Conservation (phyloP, 2,888 invertebrate genomes). For the Lycocerus yunnanus region DNA sequence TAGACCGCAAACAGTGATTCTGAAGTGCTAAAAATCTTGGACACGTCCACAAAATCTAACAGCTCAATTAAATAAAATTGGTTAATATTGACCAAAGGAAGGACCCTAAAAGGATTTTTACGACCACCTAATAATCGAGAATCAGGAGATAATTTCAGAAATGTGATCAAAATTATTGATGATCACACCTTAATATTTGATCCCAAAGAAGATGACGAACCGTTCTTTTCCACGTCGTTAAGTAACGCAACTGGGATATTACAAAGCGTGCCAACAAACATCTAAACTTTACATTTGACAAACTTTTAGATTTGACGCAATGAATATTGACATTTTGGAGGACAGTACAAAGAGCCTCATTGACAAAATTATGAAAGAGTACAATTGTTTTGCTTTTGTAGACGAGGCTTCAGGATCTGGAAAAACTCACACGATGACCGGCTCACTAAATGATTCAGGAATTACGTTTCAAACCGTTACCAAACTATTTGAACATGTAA, state of each 20-base stretch:
- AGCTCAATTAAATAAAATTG: no score
- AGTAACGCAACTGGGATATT: conserved; percentile 75
- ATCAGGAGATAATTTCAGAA: no score
- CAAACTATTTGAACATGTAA: conserved; percentile 78
- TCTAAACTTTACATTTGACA: conserved; percentile 83
- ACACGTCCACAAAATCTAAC: no score
- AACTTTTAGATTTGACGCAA: conserved; percentile 72
- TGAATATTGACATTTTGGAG: conserved; percentile 78
- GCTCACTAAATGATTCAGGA: conserved; percentile 74
- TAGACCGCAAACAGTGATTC: no score
- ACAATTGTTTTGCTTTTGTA: conserved; percentile 93
- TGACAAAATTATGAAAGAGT: conserved; percentile 65
- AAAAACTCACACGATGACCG: conserved; percentile 94
- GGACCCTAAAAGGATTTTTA: no score
- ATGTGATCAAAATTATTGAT: conserved; percentile 77
- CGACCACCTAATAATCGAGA: no score
- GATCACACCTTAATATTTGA: conserved; percentile 83
- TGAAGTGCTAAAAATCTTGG: no score
- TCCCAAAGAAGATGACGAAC: conserved; percentile 79
- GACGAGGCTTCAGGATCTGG: conserved; percentile 97
- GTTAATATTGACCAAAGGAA: no score
- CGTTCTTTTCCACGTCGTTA: conserved; percentile 82
- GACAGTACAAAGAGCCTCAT: conserved; percentile 80
- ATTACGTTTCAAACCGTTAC: conserved; percentile 89
- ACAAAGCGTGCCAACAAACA: conserved; percentile 82